Evolutionary conservation across 2,797 vertebrate genomes (phyloP).

Genomic region (Artibeus lituratus): DNA sequence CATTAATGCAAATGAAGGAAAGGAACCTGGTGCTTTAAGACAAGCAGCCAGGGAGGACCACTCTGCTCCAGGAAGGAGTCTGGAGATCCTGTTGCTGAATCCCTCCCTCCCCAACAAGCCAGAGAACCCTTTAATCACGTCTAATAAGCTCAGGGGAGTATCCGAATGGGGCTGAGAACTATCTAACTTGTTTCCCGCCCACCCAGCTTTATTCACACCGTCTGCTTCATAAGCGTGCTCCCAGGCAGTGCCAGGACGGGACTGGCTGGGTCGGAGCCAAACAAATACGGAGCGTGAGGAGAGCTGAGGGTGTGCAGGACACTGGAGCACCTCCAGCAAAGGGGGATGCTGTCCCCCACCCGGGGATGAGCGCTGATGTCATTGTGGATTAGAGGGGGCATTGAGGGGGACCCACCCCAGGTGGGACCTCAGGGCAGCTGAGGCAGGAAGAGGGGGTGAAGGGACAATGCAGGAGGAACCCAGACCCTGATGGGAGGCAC

Average conservation of each 20-base stretch:
- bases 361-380: not conserved
- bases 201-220: not conserved
- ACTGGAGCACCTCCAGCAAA: accelerated
- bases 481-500: not conserved
- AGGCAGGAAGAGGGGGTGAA: not conserved
- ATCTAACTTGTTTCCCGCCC: constrained; percentile 47
- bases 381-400: not conserved
- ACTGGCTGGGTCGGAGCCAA: constrained; percentile 9
- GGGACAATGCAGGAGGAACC: not conserved
- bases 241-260: constrained; percentile 43
- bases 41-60: constrained; percentile 34
- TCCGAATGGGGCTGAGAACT: constrained; percentile 75
- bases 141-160: constrained; percentile 77
- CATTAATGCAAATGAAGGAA: constrained; percentile 75
- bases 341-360: not conserved
- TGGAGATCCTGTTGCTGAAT: constrained; percentile 75
- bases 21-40: constrained; percentile 60
- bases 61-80: not conserved
- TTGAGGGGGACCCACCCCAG: accelerated
- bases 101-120: constrained; percentile 64
- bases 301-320: not conserved
- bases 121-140: constrained; percentile 80
- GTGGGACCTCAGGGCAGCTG: not conserved
- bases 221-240: not conserved
- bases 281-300: not conserved